Evolutionary conservation across 2,797 vertebrate species (phyloP).

Genomic region (Eospalax fontanierii): DNA sequence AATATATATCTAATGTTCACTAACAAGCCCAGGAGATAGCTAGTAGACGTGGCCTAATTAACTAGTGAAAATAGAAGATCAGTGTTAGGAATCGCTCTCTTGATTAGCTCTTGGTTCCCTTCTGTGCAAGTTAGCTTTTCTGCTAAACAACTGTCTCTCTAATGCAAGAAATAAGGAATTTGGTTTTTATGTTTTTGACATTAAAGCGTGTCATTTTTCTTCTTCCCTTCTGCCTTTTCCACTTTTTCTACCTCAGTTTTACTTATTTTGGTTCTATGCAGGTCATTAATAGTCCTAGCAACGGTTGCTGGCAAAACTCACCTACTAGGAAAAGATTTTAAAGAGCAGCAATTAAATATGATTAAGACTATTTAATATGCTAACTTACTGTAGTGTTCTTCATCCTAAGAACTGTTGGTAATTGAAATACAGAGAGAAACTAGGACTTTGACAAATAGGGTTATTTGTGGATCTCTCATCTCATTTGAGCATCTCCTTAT

Average conservation of each 20-base stretch:
- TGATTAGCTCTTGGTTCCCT: too few relatives aligned
- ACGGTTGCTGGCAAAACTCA: background rate
- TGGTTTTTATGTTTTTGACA: background rate
- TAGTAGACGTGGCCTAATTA: background rate
- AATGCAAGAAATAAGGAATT: background rate
- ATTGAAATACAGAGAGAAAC: background rate
- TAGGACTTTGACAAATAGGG: too few relatives aligned
- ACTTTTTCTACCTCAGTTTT: background rate
- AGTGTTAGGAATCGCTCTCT: background rate
- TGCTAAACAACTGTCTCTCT: background rate
- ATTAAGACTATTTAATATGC: background rate
- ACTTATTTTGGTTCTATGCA: background rate
- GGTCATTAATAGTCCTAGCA: background rate
- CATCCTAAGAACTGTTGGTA: too few relatives aligned
- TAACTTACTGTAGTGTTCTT: background rate
- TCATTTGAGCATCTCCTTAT: background rate
- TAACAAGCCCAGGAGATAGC: background rate
- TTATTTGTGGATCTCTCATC: background rate
- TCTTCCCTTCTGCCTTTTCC: background rate
- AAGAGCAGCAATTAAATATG: background rate
- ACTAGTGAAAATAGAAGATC: background rate
- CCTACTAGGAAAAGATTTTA: background rate
- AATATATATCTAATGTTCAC: accelerated
- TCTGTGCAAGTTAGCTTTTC: background rate
- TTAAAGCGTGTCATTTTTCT: background rate